phyloP scores from a whole-genome alignment of 2,797 vertebrate genomes.

The Chelidonichthys spinosus region DNA sequence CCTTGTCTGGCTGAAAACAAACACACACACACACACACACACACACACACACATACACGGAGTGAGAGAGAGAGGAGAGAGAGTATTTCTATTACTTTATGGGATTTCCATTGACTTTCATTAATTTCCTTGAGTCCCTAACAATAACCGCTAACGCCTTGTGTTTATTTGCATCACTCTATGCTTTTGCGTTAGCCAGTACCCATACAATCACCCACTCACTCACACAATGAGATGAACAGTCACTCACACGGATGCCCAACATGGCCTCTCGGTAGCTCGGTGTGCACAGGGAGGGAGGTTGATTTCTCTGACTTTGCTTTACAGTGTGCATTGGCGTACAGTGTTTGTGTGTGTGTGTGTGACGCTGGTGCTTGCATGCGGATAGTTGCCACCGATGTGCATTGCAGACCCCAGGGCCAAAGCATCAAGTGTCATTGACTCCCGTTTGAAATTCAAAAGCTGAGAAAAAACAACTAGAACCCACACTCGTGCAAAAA shows the following conservation, averaged over 20 bases:
- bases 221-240: conserved; percentile 14
- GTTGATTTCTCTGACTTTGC: conserved; percentile 45
- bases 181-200: conserved; percentile 12
- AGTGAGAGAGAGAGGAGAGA: not conserved
- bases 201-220: conserved; percentile 5
- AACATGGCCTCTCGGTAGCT: conserved; percentile 24
- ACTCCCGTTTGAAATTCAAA: not conserved
- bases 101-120: not conserved
- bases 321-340: conserved; percentile 36
- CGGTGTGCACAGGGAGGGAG: conserved; percentile 41
- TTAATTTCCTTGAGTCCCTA: not conserved
- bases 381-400: not conserved
- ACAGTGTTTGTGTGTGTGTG: conserved; percentile 18
- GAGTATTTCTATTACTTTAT: not conserved
- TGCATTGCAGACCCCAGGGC: not conserved
- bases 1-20: conserved; percentile 60
- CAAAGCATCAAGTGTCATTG: conserved; percentile 2
- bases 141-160: not conserved
- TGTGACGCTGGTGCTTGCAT: not conserved
- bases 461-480: not conserved
- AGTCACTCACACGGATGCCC: conserved; percentile 30
- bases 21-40: conserved; percentile 37
- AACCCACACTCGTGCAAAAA: not conserved
- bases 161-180: not conserved
- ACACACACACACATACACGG: conserved; percentile 22